These are phyloP conservation scores for Maylandia zebra DNA, from an alignment of 2,113 vertebrate genomes.

Conservation along the genomic window DNA sequence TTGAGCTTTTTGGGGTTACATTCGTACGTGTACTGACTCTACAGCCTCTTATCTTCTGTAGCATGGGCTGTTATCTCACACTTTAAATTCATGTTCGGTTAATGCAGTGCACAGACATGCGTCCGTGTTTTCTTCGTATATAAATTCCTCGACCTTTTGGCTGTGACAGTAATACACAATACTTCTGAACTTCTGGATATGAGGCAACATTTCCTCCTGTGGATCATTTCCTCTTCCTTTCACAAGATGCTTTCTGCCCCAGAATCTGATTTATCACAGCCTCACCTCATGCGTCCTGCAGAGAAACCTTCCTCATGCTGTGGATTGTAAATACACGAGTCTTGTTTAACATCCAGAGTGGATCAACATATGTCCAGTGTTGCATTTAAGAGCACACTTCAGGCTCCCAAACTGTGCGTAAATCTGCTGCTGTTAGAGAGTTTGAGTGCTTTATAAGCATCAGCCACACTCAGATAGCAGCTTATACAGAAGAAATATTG, in stretches of 20 bases:
- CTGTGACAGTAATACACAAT: fast-evolving
- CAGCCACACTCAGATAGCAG: neutral
- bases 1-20: neutral
- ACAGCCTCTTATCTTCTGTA: neutral
- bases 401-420: neutral
- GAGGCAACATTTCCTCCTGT: neutral
- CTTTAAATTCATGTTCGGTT: neutral
- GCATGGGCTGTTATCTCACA: fast-evolving
- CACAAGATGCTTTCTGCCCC: neutral
- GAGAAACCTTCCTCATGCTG: neutral
- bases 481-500: neutral
- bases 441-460: neutral
- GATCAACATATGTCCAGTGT: neutral
- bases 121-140: neutral
- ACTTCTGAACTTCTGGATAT: neutral
- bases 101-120: neutral
- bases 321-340: neutral
- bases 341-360: neutral
- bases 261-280: neutral
- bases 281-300: neutral
- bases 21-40: fast-evolving
- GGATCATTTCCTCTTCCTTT: neutral
- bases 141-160: neutral
- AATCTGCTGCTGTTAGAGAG: neutral
- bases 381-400: neutral